phyloP scores from a whole-genome alignment of 2,113 vertebrate genomes.

The Elephas maximus region DNA sequence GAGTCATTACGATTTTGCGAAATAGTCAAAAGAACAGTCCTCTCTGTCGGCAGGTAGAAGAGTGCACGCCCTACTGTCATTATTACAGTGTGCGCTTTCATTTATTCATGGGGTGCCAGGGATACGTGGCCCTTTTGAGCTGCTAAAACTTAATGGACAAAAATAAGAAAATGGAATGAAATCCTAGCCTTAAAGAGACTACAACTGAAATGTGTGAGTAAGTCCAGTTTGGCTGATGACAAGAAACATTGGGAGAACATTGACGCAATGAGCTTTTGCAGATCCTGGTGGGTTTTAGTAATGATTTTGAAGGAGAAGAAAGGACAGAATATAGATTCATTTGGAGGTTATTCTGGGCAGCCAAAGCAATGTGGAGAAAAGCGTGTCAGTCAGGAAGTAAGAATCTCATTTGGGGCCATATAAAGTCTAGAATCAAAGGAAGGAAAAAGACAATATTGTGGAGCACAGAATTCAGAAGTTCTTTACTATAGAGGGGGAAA shows the following conservation, averaged over 20 bases:
- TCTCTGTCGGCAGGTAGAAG: constrained; percentile 68
- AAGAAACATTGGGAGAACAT: constrained; percentile 42
- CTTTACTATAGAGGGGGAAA: background rate
- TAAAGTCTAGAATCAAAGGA: constrained; percentile 54
- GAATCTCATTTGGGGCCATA: constrained; percentile 28
- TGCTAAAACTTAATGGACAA: constrained; percentile 64
- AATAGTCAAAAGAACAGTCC: constrained; percentile 78
- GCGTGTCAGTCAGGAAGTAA: constrained; percentile 45
- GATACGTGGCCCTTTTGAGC: constrained; percentile 64
- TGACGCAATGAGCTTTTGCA: constrained; percentile 63
- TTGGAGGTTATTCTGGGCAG: constrained; percentile 63
- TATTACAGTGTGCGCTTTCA: constrained; percentile 71
- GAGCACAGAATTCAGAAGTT: background rate
- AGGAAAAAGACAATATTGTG: background rate
- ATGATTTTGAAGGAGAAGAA: constrained; percentile 23
- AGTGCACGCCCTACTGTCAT: constrained; percentile 63
- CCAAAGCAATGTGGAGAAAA: constrained; percentile 56
- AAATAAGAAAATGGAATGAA: constrained; percentile 76
- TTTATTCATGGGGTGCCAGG: constrained; percentile 82
- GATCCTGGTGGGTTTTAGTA: constrained; percentile 56
- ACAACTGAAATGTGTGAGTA: constrained; percentile 60
- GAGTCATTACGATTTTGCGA: constrained; percentile 81
- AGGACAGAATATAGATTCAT: constrained; percentile 37
- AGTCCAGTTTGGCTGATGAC: constrained; percentile 62
- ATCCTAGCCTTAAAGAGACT: constrained; percentile 67